These are phyloP conservation scores for Phaethon lepturus DNA, from an alignment of 2,113 vertebrate genomes.

Conservation along the genomic window DNA sequence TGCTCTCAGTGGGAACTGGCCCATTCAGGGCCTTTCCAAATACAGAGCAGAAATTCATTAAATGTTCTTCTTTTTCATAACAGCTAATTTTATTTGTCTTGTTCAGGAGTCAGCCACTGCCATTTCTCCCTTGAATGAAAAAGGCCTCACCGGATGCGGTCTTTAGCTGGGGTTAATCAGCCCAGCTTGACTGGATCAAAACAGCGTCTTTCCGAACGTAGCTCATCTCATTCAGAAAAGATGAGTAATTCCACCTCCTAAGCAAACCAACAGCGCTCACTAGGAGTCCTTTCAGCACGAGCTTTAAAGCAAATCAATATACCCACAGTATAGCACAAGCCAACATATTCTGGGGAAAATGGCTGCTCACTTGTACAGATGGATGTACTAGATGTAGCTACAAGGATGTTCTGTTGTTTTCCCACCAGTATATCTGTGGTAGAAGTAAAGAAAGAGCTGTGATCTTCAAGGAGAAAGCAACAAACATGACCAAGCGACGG, in stretches of 20 bases:
- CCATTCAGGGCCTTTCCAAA: background rate
- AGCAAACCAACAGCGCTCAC: background rate
- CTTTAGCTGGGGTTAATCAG: background rate
- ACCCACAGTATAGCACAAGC: background rate
- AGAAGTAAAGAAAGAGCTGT: background rate
- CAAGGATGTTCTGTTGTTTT: background rate
- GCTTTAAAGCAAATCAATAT: background rate
- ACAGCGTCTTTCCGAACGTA: fast-evolving
- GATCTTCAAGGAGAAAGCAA: background rate
- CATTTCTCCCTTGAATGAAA: background rate
- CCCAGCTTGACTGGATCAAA: background rate
- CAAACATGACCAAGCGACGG: background rate
- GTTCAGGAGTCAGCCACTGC: background rate
- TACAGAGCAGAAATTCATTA: background rate
- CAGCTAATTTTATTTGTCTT: background rate
- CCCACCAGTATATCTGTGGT: background rate
- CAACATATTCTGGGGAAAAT: background rate
- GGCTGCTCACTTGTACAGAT: background rate
- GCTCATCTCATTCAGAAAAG: background rate
- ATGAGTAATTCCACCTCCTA: background rate
- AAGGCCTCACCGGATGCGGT: background rate
- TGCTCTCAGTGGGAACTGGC: background rate
- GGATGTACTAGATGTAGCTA: background rate
- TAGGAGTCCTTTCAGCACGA: background rate
- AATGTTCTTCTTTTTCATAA: background rate